These are phyloP conservation scores for Thymelicus lineola DNA, from an alignment of 2,888 invertebrate species.

Conservation along the genomic window DNA sequence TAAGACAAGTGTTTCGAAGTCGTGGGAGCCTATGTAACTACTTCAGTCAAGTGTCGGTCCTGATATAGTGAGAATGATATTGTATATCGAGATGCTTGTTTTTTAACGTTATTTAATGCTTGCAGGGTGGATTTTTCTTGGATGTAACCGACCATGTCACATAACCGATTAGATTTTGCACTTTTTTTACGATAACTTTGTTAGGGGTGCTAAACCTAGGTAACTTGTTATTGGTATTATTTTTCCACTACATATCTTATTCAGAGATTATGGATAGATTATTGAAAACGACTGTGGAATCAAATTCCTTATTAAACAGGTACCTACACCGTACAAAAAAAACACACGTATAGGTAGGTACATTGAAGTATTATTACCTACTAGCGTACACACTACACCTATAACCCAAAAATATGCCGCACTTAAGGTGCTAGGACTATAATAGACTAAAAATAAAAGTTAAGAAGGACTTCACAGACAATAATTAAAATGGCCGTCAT, in stretches of 20 bases:
- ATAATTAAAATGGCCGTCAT: constrained; percentile 54
- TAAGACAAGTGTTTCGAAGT: constrained; percentile 41
- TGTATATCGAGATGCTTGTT: neutral
- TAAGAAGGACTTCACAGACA: constrained; percentile 39
- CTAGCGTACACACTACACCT: constrained; percentile 25
- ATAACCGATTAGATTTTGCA: too few species aligned
- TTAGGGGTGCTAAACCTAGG: too few species aligned
- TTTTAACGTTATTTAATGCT: neutral
- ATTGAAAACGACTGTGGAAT: neutral
- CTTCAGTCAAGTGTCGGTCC: constrained; percentile 49
- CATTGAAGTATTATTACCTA: too few species aligned
- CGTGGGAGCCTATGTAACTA: constrained; percentile 54
- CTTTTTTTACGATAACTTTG: too few species aligned
- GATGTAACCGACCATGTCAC: too few species aligned
- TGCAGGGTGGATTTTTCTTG: too few species aligned
- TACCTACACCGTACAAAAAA: too few species aligned
- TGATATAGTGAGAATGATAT: neutral
- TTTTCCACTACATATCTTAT: too few species aligned
- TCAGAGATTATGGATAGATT: neutral
- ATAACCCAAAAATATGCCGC: constrained; percentile 39
- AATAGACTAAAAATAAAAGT: constrained; percentile 34
- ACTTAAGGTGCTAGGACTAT: constrained; percentile 40
- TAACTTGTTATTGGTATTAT: too few species aligned
- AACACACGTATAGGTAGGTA: too few species aligned
- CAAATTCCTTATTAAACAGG: neutral